Conservation (phyloP, 2,888 invertebrate genomes). For the Drosophila villosipedis region DNA sequence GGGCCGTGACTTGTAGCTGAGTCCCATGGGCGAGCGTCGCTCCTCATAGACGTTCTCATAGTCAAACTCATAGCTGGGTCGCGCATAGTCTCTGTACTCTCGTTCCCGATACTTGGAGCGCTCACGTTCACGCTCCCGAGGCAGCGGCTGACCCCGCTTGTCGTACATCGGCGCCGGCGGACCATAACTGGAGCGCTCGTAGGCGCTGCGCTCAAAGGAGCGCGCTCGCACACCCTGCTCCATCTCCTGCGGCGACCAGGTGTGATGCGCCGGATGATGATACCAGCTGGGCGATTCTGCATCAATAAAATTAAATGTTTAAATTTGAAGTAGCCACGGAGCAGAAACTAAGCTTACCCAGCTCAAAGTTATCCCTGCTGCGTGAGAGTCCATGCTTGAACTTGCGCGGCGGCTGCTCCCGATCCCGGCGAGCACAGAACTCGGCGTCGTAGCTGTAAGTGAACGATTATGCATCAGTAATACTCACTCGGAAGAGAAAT, state of each 20-base stretch:
- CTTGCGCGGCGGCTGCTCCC: constrained; percentile 78
- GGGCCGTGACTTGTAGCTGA: constrained; percentile 67
- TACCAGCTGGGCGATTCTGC: constrained; percentile 84
- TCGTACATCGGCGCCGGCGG: constrained; percentile 85
- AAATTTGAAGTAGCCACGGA: background rate
- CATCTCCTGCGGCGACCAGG: constrained; percentile 85
- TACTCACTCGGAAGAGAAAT: background rate
- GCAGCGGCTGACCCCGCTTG: constrained; percentile 81
- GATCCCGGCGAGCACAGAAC: constrained; percentile 77
- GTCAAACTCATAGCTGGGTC: constrained; percentile 83
- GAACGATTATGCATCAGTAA: background rate
- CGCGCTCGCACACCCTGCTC: constrained; percentile 83
- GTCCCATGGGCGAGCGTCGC: constrained; percentile 73
- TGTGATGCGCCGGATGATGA: constrained; percentile 82
- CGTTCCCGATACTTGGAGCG: constrained; percentile 81
- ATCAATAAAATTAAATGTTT: background rate
- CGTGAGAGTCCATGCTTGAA: constrained; percentile 83
- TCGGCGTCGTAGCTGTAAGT: constrained; percentile 84
- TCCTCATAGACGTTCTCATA: constrained; percentile 84
- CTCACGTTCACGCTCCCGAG: constrained; percentile 61
- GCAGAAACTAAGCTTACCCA: constrained; percentile 66
- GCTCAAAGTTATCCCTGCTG: constrained; percentile 85
- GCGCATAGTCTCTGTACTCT: constrained; percentile 83
- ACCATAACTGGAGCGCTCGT: constrained; percentile 85
- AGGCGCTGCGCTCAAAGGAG: constrained; percentile 84